A percentile compares a stretch with the other conserved stretches of the same genome.
phyloP scores from a whole-genome alignment of 2,888 invertebrate species.

The Byasa hedistus region DNA sequence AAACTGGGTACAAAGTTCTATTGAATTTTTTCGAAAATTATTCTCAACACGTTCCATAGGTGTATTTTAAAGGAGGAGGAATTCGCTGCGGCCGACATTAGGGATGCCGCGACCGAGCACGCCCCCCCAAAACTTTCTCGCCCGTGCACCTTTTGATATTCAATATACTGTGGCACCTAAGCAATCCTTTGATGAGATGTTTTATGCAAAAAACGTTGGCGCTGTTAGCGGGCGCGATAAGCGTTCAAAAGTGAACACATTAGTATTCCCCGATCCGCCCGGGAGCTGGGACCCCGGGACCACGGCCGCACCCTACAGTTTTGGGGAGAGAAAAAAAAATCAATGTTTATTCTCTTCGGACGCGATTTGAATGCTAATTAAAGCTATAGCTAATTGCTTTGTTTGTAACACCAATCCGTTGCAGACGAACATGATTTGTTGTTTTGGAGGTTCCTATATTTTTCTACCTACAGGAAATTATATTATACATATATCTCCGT shows the following conservation, averaged over 20 bases:
- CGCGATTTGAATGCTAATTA: conserved; percentile 77
- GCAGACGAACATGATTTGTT: neutral
- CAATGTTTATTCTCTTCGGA: conserved; percentile 76
- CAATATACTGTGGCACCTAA: conserved; percentile 76
- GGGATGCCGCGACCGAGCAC: conserved; percentile 63
- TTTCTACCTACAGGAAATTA: neutral
- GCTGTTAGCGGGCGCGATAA: conserved; percentile 76
- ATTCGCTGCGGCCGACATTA: conserved; percentile 71
- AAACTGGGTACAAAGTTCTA: conserved; percentile 21
- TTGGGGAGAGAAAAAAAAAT: conserved; percentile 78
- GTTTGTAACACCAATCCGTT: conserved; percentile 56
- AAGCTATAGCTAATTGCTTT: conserved; percentile 71
- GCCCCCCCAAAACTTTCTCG: conserved; percentile 69
- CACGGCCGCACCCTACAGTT: conserved; percentile 52
- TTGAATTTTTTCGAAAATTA: conserved; percentile 42
- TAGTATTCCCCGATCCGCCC: conserved; percentile 72
- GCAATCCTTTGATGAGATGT: conserved; percentile 81
- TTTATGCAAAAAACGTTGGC: conserved; percentile 80
- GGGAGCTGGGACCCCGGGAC: conserved; percentile 47
- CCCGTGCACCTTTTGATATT: conserved; percentile 78
- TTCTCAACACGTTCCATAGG: conserved; percentile 73
- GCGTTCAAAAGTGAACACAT: conserved; percentile 78
- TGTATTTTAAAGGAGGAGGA: conserved; percentile 76
- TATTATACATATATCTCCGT: no score
- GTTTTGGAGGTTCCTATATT: neutral